These are phyloP conservation scores for Sussaba pulchella DNA, from an alignment of 2,888 invertebrate genomes.

Conservation along the genomic window DNA sequence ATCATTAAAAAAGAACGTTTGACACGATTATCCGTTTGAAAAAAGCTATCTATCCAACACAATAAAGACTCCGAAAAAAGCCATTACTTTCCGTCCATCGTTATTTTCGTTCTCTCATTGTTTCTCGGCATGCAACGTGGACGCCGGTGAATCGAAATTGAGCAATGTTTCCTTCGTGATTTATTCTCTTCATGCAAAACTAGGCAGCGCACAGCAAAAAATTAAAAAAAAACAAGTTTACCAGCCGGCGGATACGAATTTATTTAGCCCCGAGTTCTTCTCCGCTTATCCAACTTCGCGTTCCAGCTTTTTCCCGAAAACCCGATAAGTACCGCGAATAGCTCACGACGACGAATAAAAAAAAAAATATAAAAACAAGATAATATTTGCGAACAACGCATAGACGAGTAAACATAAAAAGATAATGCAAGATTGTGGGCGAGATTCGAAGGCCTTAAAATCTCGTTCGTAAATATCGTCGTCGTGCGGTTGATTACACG, in stretches of 20 bases:
- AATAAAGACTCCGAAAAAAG: too few species aligned
- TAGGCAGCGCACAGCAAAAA: neutral
- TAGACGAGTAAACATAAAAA: neutral
- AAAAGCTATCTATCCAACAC: neutral
- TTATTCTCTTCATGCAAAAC: neutral
- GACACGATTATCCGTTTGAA: neutral
- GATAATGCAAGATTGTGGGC: slow-evolving; percentile 15
- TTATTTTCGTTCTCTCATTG: too few species aligned
- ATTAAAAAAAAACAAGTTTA: neutral
- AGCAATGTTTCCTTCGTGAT: neutral
- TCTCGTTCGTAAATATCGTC: slow-evolving; percentile 10
- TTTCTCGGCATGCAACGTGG: neutral
- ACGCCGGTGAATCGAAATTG: neutral
- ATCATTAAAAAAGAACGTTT: neutral
- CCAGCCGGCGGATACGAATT: neutral
- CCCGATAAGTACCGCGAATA: too few species aligned
- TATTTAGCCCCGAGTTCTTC: neutral
- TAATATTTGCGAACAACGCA: neutral
- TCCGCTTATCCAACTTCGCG: neutral
- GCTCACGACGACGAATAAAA: too few species aligned
- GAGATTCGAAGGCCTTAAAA: neutral
- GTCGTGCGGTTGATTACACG: slow-evolving; percentile 8
- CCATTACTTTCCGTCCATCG: too few species aligned
- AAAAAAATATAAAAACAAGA: neutral
- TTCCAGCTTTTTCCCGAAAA: too few species aligned